Base-by-base conservation (phyloP, 2,797 vertebrate species). In the Brachyalestes nurse region DNA sequence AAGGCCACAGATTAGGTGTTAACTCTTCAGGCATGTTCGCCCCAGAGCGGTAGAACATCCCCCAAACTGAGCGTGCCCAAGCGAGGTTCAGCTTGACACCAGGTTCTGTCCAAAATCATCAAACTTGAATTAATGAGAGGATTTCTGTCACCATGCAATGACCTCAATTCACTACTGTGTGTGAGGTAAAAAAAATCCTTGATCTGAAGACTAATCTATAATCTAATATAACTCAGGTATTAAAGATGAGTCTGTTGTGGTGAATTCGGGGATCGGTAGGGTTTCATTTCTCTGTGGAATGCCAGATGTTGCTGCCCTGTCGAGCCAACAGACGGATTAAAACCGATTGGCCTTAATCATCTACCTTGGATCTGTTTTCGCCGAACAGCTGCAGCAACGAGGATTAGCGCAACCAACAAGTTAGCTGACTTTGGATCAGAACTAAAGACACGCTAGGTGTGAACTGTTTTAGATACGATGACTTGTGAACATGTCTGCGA, bases 261-360 rank as follows among this genome's bases (percentile, higher is more conserved):
- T 28, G 14, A 57, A 23, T 25, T 47, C 51, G 47, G 4, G n/a
- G 60, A 28, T 1, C 49, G 13, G 49, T 38, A 16, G 42, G 53
- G 69, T n/a, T 77, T 73, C 42, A 16, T 51, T 65, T 75, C 45
- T 64, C 47, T 80, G 13, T 47, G 34, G 71, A 82, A 66, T n/a
- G 67, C 81, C 81, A 86, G 78, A 83, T 86, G 80, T 88, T 84
- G 62, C 45, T 70, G 71, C 58, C 71, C 72, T 73, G 78, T 42
- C 51, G 62, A 82, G 47, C 64, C 78, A 75, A 49, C 34, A 61
- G 77, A 75, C 74, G 60, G 70, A 83, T 84, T 84, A 81, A 76
- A 45, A 78, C 55, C 14, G 17, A 79, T 47, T 79, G 80, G 77
- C 79, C 84, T 82, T 85, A 86, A 84, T 85, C 83, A 72, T 65